These are phyloP conservation scores for Nesogale talazaci DNA, from an alignment of 2,113 vertebrate genomes.

Conservation along the genomic window DNA sequence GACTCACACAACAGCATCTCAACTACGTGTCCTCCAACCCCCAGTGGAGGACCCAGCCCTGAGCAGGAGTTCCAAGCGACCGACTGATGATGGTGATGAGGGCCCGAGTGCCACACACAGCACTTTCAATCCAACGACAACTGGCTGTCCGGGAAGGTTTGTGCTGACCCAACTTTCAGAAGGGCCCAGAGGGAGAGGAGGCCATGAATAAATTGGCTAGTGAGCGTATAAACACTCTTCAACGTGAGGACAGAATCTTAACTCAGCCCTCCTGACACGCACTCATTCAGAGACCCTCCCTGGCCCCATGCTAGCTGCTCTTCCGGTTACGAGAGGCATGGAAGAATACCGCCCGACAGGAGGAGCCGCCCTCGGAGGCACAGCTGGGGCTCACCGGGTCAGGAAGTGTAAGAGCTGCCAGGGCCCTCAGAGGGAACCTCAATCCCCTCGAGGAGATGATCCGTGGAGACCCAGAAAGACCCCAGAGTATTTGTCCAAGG, in stretches of 20 bases:
- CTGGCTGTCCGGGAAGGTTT: background rate
- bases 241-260: background rate
- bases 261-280: background rate
- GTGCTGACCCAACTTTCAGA: slow-evolving; percentile 41
- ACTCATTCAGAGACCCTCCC: background rate
- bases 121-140: background rate
- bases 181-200: background rate
- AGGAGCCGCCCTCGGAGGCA: background rate
- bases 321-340: slow-evolving; percentile 14
- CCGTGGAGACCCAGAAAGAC: background rate
- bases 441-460: background rate
- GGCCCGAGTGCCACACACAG: background rate
- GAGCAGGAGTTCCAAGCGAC: background rate
- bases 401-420: background rate
- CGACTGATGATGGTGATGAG: background rate
- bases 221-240: too few species aligned
- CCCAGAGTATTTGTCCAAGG: background rate
- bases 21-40: background rate
- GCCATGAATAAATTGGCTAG: background rate
- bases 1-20: background rate
- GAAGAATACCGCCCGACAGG: background rate
- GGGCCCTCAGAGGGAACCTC: background rate
- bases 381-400: background rate
- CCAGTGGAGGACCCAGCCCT: background rate
- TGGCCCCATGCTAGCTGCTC: background rate